These are phyloP conservation scores for Pithys albifrons DNA, from an alignment of 2,113 vertebrate species.

Conservation along the genomic window DNA sequence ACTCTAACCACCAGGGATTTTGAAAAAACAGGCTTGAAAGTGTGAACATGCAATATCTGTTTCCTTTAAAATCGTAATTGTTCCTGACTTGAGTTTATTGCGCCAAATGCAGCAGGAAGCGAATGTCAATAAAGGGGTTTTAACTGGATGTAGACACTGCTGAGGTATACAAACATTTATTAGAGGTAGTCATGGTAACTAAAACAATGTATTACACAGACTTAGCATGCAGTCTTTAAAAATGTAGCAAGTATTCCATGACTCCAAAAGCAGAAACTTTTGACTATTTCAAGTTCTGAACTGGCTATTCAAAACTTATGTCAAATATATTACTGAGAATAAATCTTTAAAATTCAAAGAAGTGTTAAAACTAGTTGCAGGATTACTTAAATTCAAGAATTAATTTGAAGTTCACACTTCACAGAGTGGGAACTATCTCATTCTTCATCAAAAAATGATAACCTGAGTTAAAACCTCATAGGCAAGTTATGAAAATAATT, in stretches of 20 bases:
- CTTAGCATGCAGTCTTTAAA: constrained; percentile 4
- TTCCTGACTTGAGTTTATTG: constrained; percentile 44
- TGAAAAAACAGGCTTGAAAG: constrained; percentile 24
- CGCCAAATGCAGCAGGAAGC: constrained; percentile 43
- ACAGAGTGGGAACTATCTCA: not conserved
- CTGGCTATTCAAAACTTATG: not conserved
- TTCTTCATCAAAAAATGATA: not conserved
- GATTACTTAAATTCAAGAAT: not conserved
- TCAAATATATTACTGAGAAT: not conserved
- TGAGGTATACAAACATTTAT: constrained; percentile 53
- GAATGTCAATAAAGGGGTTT: constrained; percentile 38
- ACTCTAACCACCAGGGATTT: constrained; percentile 18
- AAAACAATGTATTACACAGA: constrained; percentile 44
- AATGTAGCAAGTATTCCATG: not conserved
- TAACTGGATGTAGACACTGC: constrained; percentile 34
- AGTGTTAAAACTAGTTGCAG: not conserved
- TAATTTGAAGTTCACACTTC: not conserved
- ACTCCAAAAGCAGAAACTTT: not conserved
- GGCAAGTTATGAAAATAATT: constrained; percentile 1
- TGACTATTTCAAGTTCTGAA: not conserved
- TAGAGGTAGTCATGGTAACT: constrained; percentile 63
- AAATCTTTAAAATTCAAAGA: not conserved
- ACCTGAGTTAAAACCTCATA: not conserved
- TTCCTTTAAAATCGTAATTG: constrained; percentile 49
- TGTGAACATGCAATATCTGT: constrained; percentile 44